Conservation (phyloP, 2,888 invertebrate species). For the Lumbricus terrestris region DNA sequence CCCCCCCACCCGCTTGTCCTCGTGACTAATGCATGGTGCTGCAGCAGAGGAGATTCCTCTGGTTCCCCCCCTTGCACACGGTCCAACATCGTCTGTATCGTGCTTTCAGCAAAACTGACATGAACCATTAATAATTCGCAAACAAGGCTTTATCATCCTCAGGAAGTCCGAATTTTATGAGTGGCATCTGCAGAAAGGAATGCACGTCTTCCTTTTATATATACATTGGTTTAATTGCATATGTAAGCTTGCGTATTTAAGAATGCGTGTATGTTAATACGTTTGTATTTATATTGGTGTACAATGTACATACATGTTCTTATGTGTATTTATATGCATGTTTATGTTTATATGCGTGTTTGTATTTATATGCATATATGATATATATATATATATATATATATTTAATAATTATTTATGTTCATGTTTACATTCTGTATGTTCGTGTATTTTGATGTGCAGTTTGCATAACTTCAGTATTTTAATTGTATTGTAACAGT, state of each 20-base stretch:
- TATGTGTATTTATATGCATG: not conserved
- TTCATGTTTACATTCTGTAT: not conserved
- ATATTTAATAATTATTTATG: too few relatives aligned
- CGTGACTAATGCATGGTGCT: not conserved
- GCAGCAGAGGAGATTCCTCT: not conserved
- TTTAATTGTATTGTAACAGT: too few relatives aligned
- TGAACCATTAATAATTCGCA: not conserved
- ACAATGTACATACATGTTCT: too few relatives aligned
- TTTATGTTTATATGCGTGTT: not conserved
- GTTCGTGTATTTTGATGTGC: too few relatives aligned
- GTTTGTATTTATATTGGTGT: not conserved
- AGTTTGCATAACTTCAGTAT: too few relatives aligned
- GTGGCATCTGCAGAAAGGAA: not conserved
- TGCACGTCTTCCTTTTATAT: not conserved
- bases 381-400: not conserved
- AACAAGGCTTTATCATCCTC: not conserved
- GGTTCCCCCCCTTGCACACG: not conserved
- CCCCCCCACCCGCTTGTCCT: not conserved
- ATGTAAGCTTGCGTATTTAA: slow-evolving; percentile 15
- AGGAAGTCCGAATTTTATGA: not conserved
- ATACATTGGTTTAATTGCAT: not conserved
- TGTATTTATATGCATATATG: not conserved
- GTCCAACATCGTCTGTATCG: not conserved
- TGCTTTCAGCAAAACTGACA: not conserved
- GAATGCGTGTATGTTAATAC: not conserved